Evolutionary conservation across 2,888 invertebrate species (phyloP), one percentile per base, ranked within the genome.

Genomic region (Cosmorhoe ocellata): DNA sequence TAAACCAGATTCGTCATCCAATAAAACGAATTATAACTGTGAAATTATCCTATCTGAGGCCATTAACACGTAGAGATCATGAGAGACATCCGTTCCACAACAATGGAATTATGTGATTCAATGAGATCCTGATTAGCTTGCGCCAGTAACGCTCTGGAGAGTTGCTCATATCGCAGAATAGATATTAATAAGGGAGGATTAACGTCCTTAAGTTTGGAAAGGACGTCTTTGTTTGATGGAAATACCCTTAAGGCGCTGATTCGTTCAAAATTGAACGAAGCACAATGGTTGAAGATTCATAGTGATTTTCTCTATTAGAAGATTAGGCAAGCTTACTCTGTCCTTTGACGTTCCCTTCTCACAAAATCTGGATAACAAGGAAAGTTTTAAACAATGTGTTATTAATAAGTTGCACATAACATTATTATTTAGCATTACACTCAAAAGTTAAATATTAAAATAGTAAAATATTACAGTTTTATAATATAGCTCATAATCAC

Each of bases 41-140:
- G 74, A 76, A 74, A 81, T 83, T 81, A 83, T 82, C 77, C 78
- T 68, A 75, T 67, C 69, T 69, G 63, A 4, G 67, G 63, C 63
- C n/a, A 69, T 80, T 82, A 83, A 84, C 61, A 62, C 59, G 53
- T 44, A 55, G 51, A 56, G 67, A 69, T 75, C 61, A 80, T 74
- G 75, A 80, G 73, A 61, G 47, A 62, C 79, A 80, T 84, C 84
- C 85, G 83, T 51, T 69, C 58, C 59, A 61, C 64, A 59, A 63
- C 57, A 58, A 67, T 63, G 41, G 36, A 37, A 47, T 55, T 50
- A 51, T 56, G 58, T 59, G 64, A 59, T 61, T 67, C 59, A 61
- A 44, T 47, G 40, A 66, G 60, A 64, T 61, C 58, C 49, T 62
- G 59, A 67, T 67, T 61, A 63, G 66, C 46, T 30, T 39, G 42